Conservation (phyloP, 2,888 invertebrate genomes). For the Oscheius onirici region DNA sequence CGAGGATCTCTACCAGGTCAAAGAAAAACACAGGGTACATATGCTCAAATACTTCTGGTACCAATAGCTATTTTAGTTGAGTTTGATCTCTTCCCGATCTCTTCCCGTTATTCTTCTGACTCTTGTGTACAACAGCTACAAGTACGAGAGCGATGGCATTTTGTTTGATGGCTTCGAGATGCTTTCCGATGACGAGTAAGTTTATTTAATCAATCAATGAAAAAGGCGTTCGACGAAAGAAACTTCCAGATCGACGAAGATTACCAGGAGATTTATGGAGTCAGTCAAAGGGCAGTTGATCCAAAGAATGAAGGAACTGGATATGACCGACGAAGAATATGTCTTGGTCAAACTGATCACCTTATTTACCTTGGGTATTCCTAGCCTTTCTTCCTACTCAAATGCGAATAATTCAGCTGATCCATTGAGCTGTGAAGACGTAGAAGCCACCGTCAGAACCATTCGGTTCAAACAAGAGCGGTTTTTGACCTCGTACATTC, state of each 20-base stretch:
- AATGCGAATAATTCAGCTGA: background rate
- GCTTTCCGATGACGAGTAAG: background rate
- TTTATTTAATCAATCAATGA: constrained; percentile 8
- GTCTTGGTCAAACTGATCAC: constrained; percentile 9
- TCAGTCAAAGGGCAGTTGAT: background rate
- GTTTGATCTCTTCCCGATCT: background rate
- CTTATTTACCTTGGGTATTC: constrained; percentile 8
- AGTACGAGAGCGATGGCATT: background rate
- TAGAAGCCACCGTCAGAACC: background rate
- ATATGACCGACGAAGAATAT: constrained; percentile 20
- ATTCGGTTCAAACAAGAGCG: constrained; percentile 5
- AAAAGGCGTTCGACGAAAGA: background rate
- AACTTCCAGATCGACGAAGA: background rate
- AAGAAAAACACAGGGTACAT: constrained; percentile 8
- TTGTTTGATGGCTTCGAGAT: background rate
- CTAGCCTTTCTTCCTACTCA: too few species aligned
- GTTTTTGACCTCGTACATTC: background rate
- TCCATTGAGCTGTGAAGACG: background rate
- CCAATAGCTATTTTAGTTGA: background rate
- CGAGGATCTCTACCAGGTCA: constrained; percentile 15
- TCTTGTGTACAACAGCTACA: constrained; percentile 16
- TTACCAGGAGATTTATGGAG: background rate
- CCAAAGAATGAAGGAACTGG: constrained; percentile 5
- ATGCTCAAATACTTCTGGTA: background rate
- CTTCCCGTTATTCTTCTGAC: constrained; percentile 13